Conservation (phyloP, 2,113 vertebrate species). For the Eudyptes chrysolophus region DNA sequence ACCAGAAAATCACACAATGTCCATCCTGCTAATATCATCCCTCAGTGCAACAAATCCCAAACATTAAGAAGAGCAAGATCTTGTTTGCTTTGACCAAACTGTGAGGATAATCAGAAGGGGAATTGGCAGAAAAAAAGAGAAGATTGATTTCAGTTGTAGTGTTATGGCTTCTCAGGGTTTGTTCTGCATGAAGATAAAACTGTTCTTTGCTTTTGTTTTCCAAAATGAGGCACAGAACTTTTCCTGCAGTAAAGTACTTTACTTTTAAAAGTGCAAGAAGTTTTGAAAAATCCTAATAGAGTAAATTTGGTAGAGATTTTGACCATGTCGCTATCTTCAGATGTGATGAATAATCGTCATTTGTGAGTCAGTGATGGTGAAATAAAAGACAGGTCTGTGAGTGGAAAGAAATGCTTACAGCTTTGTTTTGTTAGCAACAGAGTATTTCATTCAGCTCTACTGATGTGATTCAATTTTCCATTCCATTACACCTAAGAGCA, state of each 20-base stretch:
- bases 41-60: not conserved
- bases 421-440: slow-evolving; percentile 38
- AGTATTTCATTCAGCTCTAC: not conserved
- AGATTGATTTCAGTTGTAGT: not conserved
- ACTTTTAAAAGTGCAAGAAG: not conserved
- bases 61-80: not conserved
- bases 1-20: not conserved
- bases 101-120: not conserved
- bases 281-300: not conserved
- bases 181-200: not conserved
- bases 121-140: not conserved
- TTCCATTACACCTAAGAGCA: not conserved
- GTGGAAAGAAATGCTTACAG: not conserved
- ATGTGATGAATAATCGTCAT: not conserved
- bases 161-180: not conserved
- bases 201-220: not conserved
- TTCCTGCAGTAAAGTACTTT: not conserved
- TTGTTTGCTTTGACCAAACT: not conserved
- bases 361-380: not conserved
- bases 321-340: not conserved
- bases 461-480: not conserved
- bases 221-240: not conserved
- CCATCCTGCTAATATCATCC: not conserved
- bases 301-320: not conserved
- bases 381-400: not conserved